These are phyloP conservation scores for Engraulis encrasicolus DNA, from an alignment of 2,113 vertebrate species.

Conservation along the genomic window DNA sequence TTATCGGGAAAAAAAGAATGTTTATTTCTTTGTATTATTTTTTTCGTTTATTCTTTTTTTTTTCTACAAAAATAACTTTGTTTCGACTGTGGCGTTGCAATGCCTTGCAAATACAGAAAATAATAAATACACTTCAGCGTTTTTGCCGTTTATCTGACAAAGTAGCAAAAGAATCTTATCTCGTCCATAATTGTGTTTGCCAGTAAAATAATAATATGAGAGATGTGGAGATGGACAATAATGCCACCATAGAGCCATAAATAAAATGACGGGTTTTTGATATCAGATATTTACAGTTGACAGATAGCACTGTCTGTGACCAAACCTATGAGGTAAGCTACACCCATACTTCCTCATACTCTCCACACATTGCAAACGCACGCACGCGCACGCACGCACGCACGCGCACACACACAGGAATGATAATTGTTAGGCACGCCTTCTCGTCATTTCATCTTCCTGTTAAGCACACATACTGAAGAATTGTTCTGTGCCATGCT, in stretches of 20 bases:
- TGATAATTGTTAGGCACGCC: not conserved
- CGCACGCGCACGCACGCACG: not conserved
- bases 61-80: conserved; percentile 41
- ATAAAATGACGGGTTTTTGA: not conserved
- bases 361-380: not conserved
- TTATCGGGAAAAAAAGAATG: not conserved
- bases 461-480: not conserved
- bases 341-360: not conserved
- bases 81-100: not conserved
- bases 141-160: not conserved
- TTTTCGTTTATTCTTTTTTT: not conserved
- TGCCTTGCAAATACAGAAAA: not conserved
- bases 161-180: not conserved
- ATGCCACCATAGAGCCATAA: not conserved
- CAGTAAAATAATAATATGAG: not conserved
- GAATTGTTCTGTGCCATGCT: no score
- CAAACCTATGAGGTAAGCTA: not conserved
- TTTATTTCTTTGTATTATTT: conserved; percentile 34
- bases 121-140: conserved; percentile 45
- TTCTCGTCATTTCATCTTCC: not conserved
- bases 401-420: not conserved
- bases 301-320: not conserved
- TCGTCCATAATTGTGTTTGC: conserved; percentile 8
- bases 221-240: not conserved
- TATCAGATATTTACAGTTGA: not conserved